phyloP scores from a whole-genome alignment of 1,140 invertebrate genomes.

The Xylocopa sonorina region DNA sequence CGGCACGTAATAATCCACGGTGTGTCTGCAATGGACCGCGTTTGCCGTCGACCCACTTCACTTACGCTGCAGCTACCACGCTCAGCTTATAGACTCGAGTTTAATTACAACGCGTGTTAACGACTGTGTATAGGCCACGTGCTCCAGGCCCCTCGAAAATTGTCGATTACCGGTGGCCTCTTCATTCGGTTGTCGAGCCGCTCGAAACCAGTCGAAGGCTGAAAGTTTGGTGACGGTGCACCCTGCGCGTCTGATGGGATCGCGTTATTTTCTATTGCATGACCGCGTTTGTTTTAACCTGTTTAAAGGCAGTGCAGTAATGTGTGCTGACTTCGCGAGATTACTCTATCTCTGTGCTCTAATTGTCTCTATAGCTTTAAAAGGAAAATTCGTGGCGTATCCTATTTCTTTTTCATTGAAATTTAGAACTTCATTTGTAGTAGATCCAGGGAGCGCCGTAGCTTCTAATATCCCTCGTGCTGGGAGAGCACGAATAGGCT shows the following conservation, averaged over 20 bases:
- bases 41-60: conserved; percentile 55
- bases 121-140: conserved; percentile 48
- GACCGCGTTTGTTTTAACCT: too few relatives aligned
- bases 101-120: conserved; percentile 65
- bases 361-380: too few relatives aligned
- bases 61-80: conserved; percentile 46
- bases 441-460: neutral
- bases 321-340: too few relatives aligned
- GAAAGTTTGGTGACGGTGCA: neutral
- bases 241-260: too few relatives aligned
- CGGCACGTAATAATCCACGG: conserved; percentile 62
- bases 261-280: too few relatives aligned
- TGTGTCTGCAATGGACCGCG: conserved; percentile 48
- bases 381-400: too few relatives aligned
- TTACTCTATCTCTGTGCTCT: too few relatives aligned
- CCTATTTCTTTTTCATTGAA: neutral
- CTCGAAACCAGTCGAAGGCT: neutral
- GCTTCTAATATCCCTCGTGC: conserved; percentile 1
- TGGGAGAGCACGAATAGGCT: neutral
- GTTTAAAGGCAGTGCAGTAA: too few relatives aligned
- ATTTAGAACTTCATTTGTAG: neutral
- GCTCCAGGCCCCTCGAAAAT: conserved; percentile 40
- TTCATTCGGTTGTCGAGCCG: conserved; percentile 29
- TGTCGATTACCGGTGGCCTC: conserved; percentile 50
- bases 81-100: conserved; percentile 60